Evolutionary conservation across 2,113 vertebrate genomes (phyloP), one percentile per base, ranked within the genome.

Genomic region (Petrocephalus zakoni): DNA sequence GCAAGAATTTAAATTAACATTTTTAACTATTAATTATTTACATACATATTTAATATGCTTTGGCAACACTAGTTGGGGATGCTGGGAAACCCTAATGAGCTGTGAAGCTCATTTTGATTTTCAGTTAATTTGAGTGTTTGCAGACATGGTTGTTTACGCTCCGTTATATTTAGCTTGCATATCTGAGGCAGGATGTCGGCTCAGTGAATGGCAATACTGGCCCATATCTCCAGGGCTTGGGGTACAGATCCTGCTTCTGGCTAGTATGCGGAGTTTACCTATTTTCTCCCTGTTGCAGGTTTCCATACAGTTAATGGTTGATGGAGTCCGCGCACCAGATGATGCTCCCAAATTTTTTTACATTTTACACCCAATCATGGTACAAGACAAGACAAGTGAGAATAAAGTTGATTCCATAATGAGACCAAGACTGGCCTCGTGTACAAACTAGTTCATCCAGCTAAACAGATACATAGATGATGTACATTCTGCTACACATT

Each of bases 91-190:
- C 34, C 5, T 78, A 78, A 78, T 78, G 72, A 78, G 34, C 34
- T 78, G 34, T 78, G 72, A 78, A 78, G 72, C 72, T 42, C 17
- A 78, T 78, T 78, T 78, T 78, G 72, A 78, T 78, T 78, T 78
- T 42, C 17, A 42, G 72, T 19, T 42, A 37, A 78, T 37, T 37
- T 37, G 72, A 78, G 11, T 78, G 72, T 34, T 42, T 78, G 72
- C 37, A 78, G 29, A 78, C 72, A 78, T 19, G 17, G 13, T 37
- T 78, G 29, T 19, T 42, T 19, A 78, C 37, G 72, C 68, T 75
- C 13, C 34, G 34, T 19, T 78, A 42, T 42, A 78, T 78, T 78
- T 78, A 37, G 68, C 29, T 25, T 25, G 10, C n/a, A 64, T 64
- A 29, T 25, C 61, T 64, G 9, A 75, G 29, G 68, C 68, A 75